Evolutionary conservation across 2,888 invertebrate species (phyloP).

Genomic region (Stenodera caucasica): DNA sequence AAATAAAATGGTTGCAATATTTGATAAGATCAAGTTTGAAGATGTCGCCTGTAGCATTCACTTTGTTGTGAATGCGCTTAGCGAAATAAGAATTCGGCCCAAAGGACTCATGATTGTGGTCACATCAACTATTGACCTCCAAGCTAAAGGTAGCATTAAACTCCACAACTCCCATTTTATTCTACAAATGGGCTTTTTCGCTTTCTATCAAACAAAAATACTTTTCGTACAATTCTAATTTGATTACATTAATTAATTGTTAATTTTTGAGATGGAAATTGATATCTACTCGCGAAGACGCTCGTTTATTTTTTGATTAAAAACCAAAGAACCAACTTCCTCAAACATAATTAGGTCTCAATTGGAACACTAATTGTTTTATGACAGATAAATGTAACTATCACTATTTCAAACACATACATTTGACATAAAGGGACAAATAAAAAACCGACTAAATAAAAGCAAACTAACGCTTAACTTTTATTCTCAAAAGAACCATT

Average conservation of each 20-base stretch:
- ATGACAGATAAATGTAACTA: constrained; percentile 30
- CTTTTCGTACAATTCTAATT: too few species aligned
- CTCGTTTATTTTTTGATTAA: not conserved
- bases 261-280: too few species aligned
- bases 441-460: not conserved
- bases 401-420: constrained; percentile 20
- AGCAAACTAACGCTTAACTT: constrained; percentile 20
- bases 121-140: not conserved
- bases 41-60: constrained; percentile 1
- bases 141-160: not conserved
- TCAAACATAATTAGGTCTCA: not conserved
- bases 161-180: not conserved
- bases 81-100: constrained; percentile 4
- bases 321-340: not conserved
- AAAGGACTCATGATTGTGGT: constrained; percentile 7
- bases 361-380: constrained; percentile 25
- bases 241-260: too few species aligned
- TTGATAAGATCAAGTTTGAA: not conserved
- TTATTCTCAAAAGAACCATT: constrained; percentile 36
- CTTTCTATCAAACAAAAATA: too few species aligned
- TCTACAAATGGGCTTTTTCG: too few species aligned
- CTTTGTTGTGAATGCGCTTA: not conserved
- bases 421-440: constrained; percentile 8
- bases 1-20: too few species aligned
- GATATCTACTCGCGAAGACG: too few species aligned